A percentile compares a stretch with the other conserved stretches of the same genome.
Conservation (phyloP, 2,797 vertebrate species). For the Morus bassanus region DNA sequence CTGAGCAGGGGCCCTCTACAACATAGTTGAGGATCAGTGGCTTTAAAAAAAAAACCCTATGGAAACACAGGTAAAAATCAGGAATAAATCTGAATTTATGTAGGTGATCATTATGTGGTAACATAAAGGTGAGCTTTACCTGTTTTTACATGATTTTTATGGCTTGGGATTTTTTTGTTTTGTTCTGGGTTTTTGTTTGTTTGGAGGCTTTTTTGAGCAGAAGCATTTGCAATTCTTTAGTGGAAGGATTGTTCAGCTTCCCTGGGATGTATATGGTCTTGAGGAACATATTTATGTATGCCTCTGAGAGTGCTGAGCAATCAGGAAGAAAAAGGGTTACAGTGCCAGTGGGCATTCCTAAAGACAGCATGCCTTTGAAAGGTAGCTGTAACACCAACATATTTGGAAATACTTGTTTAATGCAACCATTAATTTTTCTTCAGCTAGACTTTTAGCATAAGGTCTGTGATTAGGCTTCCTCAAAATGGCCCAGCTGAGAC, state of each 20-base stretch:
- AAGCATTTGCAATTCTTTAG: background rate
- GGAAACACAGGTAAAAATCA: background rate
- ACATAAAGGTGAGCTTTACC: background rate
- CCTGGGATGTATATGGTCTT: background rate
- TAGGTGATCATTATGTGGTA: background rate
- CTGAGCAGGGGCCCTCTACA: background rate
- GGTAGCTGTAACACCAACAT: background rate
- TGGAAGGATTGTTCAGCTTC: background rate
- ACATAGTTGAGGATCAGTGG: background rate
- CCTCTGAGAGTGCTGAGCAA: background rate
- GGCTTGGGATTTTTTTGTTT: background rate
- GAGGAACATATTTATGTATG: background rate
- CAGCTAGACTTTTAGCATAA: background rate
- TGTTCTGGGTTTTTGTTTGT: fast-evolving
- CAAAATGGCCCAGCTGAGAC: background rate
- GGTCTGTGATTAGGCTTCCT: background rate
- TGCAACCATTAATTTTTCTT: background rate
- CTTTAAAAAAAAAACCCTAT: background rate
- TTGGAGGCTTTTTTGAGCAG: background rate
- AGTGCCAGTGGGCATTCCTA: background rate
- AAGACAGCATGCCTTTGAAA: background rate
- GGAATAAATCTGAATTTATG: background rate
- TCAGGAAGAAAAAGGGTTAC: background rate
- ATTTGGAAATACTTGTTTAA: background rate
- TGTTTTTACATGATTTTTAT: background rate